These are phyloP conservation scores for Mormyrus iriodes DNA, from an alignment of 2,113 vertebrate species.

Conservation along the genomic window DNA sequence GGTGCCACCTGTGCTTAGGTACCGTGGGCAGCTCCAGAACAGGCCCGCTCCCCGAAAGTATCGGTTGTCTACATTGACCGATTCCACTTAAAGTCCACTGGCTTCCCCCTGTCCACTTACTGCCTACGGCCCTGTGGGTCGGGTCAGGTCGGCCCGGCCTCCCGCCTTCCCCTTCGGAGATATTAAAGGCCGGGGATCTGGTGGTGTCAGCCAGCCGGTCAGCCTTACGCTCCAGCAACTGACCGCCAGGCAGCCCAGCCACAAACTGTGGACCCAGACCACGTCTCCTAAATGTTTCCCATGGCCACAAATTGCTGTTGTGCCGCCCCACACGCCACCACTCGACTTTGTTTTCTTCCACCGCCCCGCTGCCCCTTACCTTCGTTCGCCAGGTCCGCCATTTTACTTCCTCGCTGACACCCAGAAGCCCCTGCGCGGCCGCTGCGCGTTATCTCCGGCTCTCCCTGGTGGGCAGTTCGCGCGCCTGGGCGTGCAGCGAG, in stretches of 20 bases:
- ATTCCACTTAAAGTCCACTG: not conserved
- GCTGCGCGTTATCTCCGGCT: constrained; percentile 32
- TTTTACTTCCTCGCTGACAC: constrained; percentile 75
- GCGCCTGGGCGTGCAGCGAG: not conserved
- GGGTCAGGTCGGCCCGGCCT: not conserved
- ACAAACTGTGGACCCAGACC: not conserved
- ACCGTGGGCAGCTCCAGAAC: not conserved
- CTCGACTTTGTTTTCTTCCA: constrained; percentile 46
- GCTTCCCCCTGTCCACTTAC: not conserved
- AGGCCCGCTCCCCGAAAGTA: not conserved
- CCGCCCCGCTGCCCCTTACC: constrained; percentile 62
- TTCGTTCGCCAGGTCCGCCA: constrained; percentile 83
- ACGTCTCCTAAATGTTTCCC: not conserved
- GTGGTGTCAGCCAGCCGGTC: constrained; percentile 35
- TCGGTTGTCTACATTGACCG: not conserved
- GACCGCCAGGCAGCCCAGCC: not conserved
- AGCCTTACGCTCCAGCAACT: constrained; percentile 22
- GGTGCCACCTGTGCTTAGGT: not conserved
- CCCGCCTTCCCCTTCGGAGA: not conserved
- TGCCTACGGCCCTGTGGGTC: not conserved
- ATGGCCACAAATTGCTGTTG: too few species aligned
- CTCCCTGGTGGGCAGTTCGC: not conserved
- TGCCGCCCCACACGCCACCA: not conserved
- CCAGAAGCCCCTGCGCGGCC: constrained; percentile 70
- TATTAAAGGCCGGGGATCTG: constrained; percentile 29